Base-by-base conservation (phyloP, 2,113 vertebrate species). In the Coracopsis vasa region DNA sequence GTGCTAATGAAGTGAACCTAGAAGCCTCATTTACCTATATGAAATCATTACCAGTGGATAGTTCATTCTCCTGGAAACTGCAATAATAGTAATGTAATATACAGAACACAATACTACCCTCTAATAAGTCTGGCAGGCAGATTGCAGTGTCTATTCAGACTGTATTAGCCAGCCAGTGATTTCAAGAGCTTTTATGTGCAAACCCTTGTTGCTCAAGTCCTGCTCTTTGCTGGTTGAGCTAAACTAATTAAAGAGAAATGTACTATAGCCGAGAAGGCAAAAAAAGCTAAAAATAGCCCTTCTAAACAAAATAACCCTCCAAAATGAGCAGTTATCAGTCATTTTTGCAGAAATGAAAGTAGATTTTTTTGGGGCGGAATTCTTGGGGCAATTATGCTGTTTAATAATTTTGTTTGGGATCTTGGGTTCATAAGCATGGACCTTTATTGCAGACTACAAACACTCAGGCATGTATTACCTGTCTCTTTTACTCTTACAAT, bases 51-150 rank as follows among this genome's bases (percentile, higher is more conserved):
- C 60, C 42, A 79, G 67, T 29, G 44, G 93, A 88, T 94, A 95
- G 86, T 58, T 94, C 60, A 50, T 89, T 94, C 93, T 96, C 48
- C 88, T 93, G 93, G 88, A 93, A 94, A 92, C 95, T 86, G 87
- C 84, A 88, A 29, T 92, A 94, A 88, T 85, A 82, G 82, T 92
- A 84, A 94, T 94, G 86, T 93, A 92, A 75, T 84, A 88, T 47
- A 73, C 69, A 79, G 82, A 92, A 44, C 50, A 92, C 64, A 91
- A n/a, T 86, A 16, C 48, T 89, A 83, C 72, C 61, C 82, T 88
- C 87, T 91, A 93, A 91, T 94, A 93, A 88, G 86, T 72, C 95
- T 94, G 96, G 82, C 81, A 86, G 89, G 66, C 83, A 92, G 86
- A 80, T 87, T 92, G 88, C 51, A 75, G 83, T 79, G 83, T 92